A percentile compares a stretch with the other conserved stretches of the same genome.
Conservation (phyloP, 2,113 vertebrate species). For the Noctilio leporinus region DNA sequence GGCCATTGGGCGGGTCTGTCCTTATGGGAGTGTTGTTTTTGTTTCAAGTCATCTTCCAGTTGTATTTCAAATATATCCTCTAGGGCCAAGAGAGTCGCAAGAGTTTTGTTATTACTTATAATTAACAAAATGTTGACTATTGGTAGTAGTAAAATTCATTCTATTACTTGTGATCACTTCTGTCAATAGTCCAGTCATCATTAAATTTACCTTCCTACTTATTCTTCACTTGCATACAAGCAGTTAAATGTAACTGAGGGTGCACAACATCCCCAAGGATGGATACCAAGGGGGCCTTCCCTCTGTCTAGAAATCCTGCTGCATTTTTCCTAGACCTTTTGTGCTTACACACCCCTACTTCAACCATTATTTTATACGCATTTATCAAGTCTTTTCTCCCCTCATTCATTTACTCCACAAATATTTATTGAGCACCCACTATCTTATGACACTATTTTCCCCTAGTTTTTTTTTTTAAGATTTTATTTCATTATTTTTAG, state of each 20-base stretch:
- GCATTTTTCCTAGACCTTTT: not conserved
- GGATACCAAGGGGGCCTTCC: not conserved
- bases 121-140: not conserved
- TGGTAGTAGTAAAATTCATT: not conserved
- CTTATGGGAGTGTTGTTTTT: not conserved
- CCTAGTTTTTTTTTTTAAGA: too few species aligned
- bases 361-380: not conserved
- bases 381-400: not conserved
- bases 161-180: not conserved
- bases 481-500: too few species aligned
- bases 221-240: not conserved
- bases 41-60: not conserved
- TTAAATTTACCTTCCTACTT: not conserved
- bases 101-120: not conserved
- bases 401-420: not conserved
- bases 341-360: not conserved
- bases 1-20: not conserved
- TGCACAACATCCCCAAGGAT: not conserved
- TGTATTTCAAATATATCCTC: not conserved
- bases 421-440: not conserved
- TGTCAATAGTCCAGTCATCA: not conserved
- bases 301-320: not conserved
- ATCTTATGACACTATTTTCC: not conserved
- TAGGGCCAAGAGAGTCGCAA: not conserved
- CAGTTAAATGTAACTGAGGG: not conserved